phyloP scores from a whole-genome alignment of 1,140 invertebrate species.

The Papilio dardanus region DNA sequence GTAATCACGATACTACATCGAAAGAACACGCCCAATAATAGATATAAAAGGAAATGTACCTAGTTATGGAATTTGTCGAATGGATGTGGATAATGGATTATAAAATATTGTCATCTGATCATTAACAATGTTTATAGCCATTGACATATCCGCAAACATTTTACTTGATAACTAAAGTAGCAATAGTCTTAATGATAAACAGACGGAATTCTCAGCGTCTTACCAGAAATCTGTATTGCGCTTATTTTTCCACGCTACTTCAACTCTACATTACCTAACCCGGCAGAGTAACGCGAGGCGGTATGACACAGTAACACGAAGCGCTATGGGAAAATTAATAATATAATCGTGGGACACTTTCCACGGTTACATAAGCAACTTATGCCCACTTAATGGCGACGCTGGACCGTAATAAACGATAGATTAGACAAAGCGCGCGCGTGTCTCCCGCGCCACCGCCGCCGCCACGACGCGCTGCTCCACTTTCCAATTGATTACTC shows the following conservation, averaged over 20 bases:
- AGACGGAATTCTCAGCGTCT: not conserved
- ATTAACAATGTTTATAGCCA: too few relatives aligned
- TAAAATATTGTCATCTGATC: too few relatives aligned
- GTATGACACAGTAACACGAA: conserved; percentile 32
- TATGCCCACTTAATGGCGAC: conserved; percentile 19
- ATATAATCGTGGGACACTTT: conserved; percentile 32
- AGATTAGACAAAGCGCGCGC: conserved; percentile 30
- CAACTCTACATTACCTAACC: conserved; percentile 7
- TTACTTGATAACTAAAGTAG: not conserved
- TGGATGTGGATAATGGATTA: too few relatives aligned
- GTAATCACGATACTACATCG: conserved; percentile 14
- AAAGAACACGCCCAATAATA: not conserved
- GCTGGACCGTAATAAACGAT: conserved; percentile 14
- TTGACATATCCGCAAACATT: too few relatives aligned
- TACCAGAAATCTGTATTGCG: not conserved
- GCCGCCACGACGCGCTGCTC: not conserved
- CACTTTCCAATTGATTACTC: conserved; percentile 29
- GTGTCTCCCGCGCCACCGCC: not conserved
- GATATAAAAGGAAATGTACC: not conserved
- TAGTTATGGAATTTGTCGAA: not conserved
- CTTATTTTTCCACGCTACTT: not conserved
- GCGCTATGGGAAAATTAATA: conserved; percentile 38
- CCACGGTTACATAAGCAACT: conserved; percentile 28
- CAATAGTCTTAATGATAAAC: not conserved
- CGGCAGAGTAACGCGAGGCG: not conserved